Percentiles rank a stretch among this genome's conserved stretches.
phyloP scores from a whole-genome alignment of 2,113 vertebrate genomes.

The Chrysochloris asiatica region DNA sequence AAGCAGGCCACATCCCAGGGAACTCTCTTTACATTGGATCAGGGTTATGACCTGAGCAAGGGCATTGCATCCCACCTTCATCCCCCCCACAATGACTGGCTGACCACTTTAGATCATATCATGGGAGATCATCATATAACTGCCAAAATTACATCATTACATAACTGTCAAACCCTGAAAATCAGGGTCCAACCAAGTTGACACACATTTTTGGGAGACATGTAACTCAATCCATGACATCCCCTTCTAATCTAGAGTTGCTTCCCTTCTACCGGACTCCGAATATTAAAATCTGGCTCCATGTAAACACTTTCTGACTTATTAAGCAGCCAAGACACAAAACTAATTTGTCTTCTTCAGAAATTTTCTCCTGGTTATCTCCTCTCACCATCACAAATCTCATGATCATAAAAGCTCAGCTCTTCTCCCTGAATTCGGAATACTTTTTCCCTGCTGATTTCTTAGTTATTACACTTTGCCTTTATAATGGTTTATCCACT shows the following conservation, averaged over 20 bases:
- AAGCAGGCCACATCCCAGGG: background rate
- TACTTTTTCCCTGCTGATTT: background rate
- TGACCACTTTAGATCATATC: background rate
- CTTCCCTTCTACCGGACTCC: background rate
- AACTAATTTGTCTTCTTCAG: background rate
- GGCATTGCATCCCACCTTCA: background rate
- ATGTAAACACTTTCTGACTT: conserved; percentile 4
- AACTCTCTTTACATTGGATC: background rate
- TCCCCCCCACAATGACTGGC: background rate
- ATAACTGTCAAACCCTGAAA: background rate
- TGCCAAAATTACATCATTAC: background rate
- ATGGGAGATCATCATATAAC: background rate
- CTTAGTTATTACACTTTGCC: background rate
- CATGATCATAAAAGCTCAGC: background rate
- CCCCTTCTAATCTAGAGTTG: background rate
- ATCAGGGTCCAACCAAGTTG: background rate
- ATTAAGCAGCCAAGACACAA: background rate
- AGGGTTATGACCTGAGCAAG: background rate
- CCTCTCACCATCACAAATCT: background rate
- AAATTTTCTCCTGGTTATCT: background rate
- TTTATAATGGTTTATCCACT: background rate
- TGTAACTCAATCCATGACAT: background rate
- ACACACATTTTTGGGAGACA: background rate
- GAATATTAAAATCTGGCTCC: background rate
- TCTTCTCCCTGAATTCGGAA: background rate